Conservation (phyloP, 1,140 invertebrate species). For the Cotesia typhae region DNA sequence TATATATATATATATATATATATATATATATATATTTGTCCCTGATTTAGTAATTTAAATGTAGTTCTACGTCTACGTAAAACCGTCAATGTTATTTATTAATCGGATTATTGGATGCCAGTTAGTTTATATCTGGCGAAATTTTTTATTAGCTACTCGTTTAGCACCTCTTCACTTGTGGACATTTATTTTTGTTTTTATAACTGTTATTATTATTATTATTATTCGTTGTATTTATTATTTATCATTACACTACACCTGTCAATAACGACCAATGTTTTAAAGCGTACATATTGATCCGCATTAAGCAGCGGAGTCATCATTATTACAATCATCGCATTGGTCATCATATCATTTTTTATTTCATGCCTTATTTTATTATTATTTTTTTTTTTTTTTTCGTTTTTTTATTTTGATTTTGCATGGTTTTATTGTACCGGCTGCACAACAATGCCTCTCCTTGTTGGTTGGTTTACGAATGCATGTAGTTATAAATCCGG, state of each 20-base stretch:
- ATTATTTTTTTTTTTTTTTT: conserved; percentile 56
- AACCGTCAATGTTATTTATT: conserved; percentile 13
- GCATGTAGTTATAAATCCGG: conserved; percentile 83
- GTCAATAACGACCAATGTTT: no score
- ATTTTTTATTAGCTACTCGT: neutral
- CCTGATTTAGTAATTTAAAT: neutral
- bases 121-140: conserved; percentile 15
- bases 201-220: neutral
- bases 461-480: conserved; percentile 60
- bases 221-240: no score
- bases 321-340: neutral
- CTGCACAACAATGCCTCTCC: conserved; percentile 57
- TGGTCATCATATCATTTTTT: conserved; percentile 39
- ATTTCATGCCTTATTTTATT: conserved; percentile 30
- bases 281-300: neutral
- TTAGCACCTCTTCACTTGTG: no score
- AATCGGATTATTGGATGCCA: conserved; percentile 20
- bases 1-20: neutral
- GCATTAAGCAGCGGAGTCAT: neutral
- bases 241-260: no score
- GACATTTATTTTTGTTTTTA: neutral
- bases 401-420: conserved; percentile 63
- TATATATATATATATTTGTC: neutral
- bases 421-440: conserved; percentile 67
- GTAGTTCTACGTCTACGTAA: neutral